These are phyloP conservation scores for Drosophila jambulina DNA, from an alignment of 1,140 invertebrate species.

Conservation along the genomic window DNA sequence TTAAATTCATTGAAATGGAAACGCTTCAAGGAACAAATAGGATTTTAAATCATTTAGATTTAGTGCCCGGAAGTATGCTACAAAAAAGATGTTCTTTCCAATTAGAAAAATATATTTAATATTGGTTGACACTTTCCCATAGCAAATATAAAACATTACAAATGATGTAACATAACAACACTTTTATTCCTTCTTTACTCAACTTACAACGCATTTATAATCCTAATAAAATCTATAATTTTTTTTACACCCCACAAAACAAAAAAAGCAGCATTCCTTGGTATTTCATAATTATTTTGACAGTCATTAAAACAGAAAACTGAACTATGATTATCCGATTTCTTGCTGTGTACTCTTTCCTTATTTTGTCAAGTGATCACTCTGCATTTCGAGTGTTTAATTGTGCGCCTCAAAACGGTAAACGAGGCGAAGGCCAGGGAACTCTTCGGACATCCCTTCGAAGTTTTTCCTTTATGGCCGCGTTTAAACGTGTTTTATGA, in stretches of 20 bases:
- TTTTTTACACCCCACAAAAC: too few relatives aligned
- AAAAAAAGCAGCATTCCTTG: too few relatives aligned
- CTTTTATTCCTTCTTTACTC: too few relatives aligned
- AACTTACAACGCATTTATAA: too few relatives aligned
- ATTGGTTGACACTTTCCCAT: too few relatives aligned
- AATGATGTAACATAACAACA: too few relatives aligned
- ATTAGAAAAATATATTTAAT: too few relatives aligned
- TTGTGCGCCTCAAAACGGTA: conserved; percentile 47
- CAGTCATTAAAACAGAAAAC: not conserved
- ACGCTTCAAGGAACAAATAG: too few relatives aligned
- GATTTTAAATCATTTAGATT: not conserved
- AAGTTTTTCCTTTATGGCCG: not conserved
- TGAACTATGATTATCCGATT: not conserved
- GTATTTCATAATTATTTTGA: too few relatives aligned
- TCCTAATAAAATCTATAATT: too few relatives aligned
- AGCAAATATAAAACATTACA: too few relatives aligned
- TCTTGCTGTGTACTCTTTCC: conserved; percentile 7
- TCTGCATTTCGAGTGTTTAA: conserved; percentile 52
- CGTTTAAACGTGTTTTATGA: conserved; percentile 20
- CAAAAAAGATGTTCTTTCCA: too few relatives aligned
- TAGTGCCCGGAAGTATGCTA: not conserved
- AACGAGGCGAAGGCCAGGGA: conserved; percentile 15
- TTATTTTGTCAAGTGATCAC: conserved; percentile 9
- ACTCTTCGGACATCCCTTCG: not conserved
- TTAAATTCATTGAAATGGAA: not conserved